These are phyloP conservation scores for Zaprionus vittiger DNA, from an alignment of 1,140 invertebrate genomes.

Conservation along the genomic window DNA sequence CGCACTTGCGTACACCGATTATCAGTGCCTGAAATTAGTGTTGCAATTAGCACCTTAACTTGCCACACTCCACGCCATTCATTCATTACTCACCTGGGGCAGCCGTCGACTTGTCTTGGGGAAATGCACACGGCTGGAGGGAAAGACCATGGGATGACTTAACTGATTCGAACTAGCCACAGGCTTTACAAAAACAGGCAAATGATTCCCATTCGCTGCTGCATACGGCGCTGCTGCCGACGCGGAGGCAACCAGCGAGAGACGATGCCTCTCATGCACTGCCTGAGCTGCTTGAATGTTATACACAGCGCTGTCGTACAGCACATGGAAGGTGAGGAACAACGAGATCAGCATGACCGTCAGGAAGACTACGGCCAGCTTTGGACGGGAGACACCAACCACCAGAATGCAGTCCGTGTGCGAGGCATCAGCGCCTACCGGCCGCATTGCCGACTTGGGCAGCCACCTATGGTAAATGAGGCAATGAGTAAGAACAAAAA, in stretches of 20 bases:
- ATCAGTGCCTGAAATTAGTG: conserved; percentile 89
- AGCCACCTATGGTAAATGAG: conserved; percentile 87
- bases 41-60: conserved; percentile 56
- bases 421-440: conserved; percentile 90
- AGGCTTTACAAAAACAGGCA: conserved; percentile 73
- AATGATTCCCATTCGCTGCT: conserved; percentile 54
- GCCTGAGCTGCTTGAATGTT: conserved; percentile 87
- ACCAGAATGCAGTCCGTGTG: conserved; percentile 90
- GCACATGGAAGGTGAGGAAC: conserved; percentile 92
- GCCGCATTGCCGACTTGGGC: conserved; percentile 90
- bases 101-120: conserved; percentile 85
- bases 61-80: not conserved
- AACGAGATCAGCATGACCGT: conserved; percentile 91
- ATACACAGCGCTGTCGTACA: conserved; percentile 93
- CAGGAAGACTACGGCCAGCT: conserved; percentile 91
- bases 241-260: conserved; percentile 61
- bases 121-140: conserved; percentile 84
- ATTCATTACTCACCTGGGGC: conserved; percentile 85
- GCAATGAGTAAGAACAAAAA: not conserved
- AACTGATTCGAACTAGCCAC: conserved; percentile 68
- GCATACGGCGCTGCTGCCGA: conserved; percentile 31
- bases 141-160: conserved; percentile 84
- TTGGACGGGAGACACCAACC: conserved; percentile 91
- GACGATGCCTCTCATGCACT: conserved; percentile 74
- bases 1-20: conserved; percentile 96